Base-by-base conservation (phyloP, 2,113 vertebrate species). In the Marmota monax region DNA sequence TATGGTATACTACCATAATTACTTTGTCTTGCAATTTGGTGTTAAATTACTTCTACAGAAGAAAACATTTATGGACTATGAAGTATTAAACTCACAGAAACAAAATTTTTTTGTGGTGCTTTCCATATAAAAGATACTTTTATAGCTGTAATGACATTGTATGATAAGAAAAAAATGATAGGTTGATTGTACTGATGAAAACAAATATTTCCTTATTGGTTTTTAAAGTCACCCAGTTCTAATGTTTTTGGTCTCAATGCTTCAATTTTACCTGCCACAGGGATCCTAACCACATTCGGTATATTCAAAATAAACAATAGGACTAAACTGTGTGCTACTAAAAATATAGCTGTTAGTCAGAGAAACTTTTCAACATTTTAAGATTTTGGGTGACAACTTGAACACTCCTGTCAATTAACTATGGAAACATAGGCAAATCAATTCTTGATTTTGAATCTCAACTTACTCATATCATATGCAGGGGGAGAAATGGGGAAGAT, bases 31-130 rank as follows among this genome's bases (percentile, higher is more conserved):
- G n/a, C 22, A 86, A 83, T 12, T 80, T 77, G 13, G 18, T 86
- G 11, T 93, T 94, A 88, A 84, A 86, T 86, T 70, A 86, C 51
- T 72, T 95, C 25, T 83, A 10, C 58, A 69, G 45, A 67, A 82
- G 51, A 92, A 95, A 95, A 2, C 12, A 73, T 79, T 94, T 82
- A 88, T 65, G 22, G 13, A 39, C 45, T 77, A 17, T 65, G 37
- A 92, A 85, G 17, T 56, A 77, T 77, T 94, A 86, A 83, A 39
- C 17, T 84, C 39, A 72, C 23, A 72, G 37, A 85, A 87, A 4
- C 53, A 84, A 53, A 53, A 13, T 39, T 18, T 39, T 78, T 88
- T 88, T 53, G 20, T 34, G 42, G 42, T 84, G 45, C 13, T 72
- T 94, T 72, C 67, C 53, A 39, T 82, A 89, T 67, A 51, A 78